Percentiles rank a stretch among this genome's conserved stretches.
These are phyloP conservation scores for Hirtodrosophila alboralis DNA, from an alignment of 2,888 invertebrate species.

Conservation along the genomic window DNA sequence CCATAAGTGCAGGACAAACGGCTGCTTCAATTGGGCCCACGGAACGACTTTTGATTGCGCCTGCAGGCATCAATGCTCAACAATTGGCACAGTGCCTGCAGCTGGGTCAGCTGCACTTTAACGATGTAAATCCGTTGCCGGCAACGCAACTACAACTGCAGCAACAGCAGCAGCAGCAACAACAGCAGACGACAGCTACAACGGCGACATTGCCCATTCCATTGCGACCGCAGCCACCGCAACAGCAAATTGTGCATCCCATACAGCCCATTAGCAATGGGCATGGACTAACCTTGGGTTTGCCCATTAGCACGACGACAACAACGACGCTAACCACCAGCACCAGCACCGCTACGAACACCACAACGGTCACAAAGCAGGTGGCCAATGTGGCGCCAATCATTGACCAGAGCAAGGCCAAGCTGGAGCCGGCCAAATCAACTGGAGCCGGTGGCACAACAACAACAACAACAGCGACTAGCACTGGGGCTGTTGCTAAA, in stretches of 20 bases:
- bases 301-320: slow-evolving; percentile 64
- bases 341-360: slow-evolving; percentile 58
- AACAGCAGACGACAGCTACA: slow-evolving; percentile 30
- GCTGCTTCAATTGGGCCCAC: slow-evolving; percentile 83
- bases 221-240: slow-evolving; percentile 75
- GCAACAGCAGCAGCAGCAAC: slow-evolving; percentile 37
- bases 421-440: slow-evolving; percentile 60
- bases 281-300: slow-evolving; percentile 38
- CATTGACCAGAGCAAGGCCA: slow-evolving; percentile 84
- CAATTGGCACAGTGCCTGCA: slow-evolving; percentile 83
- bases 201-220: slow-evolving; percentile 48
- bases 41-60: slow-evolving; percentile 83
- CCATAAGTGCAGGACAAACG: slow-evolving; percentile 83
- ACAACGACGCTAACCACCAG: slow-evolving; percentile 63
- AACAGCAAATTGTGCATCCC: slow-evolving; percentile 83
- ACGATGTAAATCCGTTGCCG: slow-evolving; percentile 82
- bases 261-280: slow-evolving; percentile 75
- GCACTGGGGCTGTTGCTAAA: slow-evolving; percentile 73
- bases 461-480: slow-evolving; percentile 47
- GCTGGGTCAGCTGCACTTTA: slow-evolving; percentile 84
- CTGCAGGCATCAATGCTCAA: slow-evolving; percentile 84
- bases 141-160: slow-evolving; percentile 54
- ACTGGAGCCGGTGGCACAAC: slow-evolving; percentile 21
- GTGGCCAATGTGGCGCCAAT: slow-evolving; percentile 84
- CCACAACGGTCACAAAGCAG: slow-evolving; percentile 81